Evolutionary conservation across 2,797 vertebrate species (phyloP).

Genomic region (Furcifer pardalis): DNA sequence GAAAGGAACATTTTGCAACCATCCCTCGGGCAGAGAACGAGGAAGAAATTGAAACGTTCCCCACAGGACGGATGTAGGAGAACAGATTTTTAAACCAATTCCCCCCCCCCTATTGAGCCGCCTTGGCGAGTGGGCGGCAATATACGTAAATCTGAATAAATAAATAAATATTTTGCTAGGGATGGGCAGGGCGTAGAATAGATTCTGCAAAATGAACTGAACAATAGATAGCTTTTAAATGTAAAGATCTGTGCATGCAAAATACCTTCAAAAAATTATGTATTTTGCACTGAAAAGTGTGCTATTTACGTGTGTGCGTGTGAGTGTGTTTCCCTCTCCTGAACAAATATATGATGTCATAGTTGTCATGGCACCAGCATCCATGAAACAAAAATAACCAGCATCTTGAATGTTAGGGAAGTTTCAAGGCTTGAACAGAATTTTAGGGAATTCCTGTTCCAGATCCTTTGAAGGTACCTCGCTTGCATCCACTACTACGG

Average conservation of each 20-base stretch:
- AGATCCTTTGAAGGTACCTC: too few relatives aligned
- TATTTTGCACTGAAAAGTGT: too few relatives aligned
- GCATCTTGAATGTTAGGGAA: not conserved
- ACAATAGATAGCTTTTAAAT: too few relatives aligned
- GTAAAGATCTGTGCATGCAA: too few relatives aligned
- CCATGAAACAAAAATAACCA: slow-evolving; percentile 59
- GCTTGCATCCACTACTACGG: too few relatives aligned
- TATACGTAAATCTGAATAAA: too few relatives aligned
- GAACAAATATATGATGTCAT: slow-evolving; percentile 65
- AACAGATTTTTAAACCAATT: not conserved
- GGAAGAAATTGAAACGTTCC: not conserved
- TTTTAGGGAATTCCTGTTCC: slow-evolving; percentile 40
- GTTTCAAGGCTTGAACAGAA: not conserved
- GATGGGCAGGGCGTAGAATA: accelerated
- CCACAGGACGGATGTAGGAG: too few relatives aligned
- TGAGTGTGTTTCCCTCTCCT: slow-evolving; percentile 38
- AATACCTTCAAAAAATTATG: too few relatives aligned
- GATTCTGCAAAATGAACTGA: too few relatives aligned
- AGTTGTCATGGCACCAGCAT: slow-evolving; percentile 72
- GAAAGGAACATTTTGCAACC: slow-evolving; percentile 8
- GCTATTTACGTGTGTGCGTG: not conserved
- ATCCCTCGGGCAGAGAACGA: not conserved
- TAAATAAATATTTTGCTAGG: not conserved
- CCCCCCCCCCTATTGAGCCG: too few relatives aligned
- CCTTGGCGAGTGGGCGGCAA: too few relatives aligned